Evolutionary conservation across 2,797 vertebrate genomes (phyloP).

Genomic region (Pantherophis alleghaniensis): DNA sequence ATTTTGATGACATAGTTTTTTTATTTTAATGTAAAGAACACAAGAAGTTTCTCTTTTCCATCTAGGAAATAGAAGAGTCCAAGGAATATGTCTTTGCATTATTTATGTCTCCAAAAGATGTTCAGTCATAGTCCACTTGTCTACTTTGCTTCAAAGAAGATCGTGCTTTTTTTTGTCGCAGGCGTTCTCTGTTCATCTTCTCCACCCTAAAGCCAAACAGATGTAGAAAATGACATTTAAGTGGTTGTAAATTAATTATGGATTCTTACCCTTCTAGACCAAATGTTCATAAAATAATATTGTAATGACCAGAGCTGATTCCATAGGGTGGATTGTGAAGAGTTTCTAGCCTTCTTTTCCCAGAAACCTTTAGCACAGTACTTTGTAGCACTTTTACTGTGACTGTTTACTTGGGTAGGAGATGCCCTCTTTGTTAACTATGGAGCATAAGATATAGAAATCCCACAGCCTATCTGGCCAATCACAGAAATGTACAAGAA

Average conservation of each 20-base stretch:
- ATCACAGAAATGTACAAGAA: background rate
- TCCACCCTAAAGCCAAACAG: slow-evolving; percentile 78
- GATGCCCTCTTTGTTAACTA: background rate
- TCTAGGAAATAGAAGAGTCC: slow-evolving; percentile 4
- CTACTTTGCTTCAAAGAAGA: slow-evolving; percentile 81
- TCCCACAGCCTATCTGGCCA: background rate
- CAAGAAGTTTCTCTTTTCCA: background rate
- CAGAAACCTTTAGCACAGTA: background rate
- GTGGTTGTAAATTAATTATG: background rate
- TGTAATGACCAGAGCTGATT: background rate
- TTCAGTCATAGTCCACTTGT: slow-evolving; percentile 79
- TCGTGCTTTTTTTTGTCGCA: slow-evolving; percentile 83
- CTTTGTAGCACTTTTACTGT: background rate
- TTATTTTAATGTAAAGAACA: slow-evolving; percentile 3
- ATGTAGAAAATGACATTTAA: background rate
- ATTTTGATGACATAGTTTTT: background rate
- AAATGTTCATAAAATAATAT: background rate
- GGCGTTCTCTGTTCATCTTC: slow-evolving; percentile 82
- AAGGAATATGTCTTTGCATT: background rate
- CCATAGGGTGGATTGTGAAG: background rate
- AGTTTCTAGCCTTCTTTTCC: background rate
- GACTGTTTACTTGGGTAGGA: background rate
- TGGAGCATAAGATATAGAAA: background rate
- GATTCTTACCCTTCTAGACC: background rate
- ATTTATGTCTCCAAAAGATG: background rate